Base-by-base conservation (phyloP, 2,888 invertebrate species). In the Cacoxenus indagator region DNA sequence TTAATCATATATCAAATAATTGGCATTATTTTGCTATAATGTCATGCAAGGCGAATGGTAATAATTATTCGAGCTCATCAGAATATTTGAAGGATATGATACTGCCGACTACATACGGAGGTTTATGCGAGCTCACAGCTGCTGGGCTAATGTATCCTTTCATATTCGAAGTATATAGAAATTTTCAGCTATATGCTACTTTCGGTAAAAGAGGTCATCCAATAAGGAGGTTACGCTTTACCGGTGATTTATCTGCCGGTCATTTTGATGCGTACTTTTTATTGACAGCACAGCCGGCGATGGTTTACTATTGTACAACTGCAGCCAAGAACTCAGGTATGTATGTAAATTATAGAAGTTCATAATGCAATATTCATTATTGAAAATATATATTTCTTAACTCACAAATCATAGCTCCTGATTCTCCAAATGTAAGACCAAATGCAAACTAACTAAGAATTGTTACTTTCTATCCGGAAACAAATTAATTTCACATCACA, bases 251-350 rank as follows among this genome's bases (percentile, higher is more conserved):
- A 31, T 31, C 31, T 31, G 9, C 6, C 9, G 31, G 31, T 8
- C 70, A 70, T 27, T 70, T 70, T 8, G 70, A 70, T 59, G 70
- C 64, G 4, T 70, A 70, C n/a, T n/a, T n/a, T n/a, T n/a, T n/a
- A n/a, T n/a, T n/a, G n/a, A n/a, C n/a, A n/a, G n/a, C n/a, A n/a
- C n/a, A n/a, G n/a, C n/a, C n/a, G n/a, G n/a, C n/a, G n/a, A n/a
- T n/a, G n/a, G n/a, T n/a, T n/a, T n/a, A n/a, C n/a, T n/a, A n/a
- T n/a, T n/a, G n/a, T n/a, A n/a, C n/a, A n/a, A n/a, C n/a, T n/a
- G n/a, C n/a, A n/a, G n/a, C n/a, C n/a, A n/a, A n/a, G n/a, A n/a
- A n/a, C n/a, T n/a, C n/a, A n/a, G n/a, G n/a, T n/a, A n/a, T n/a
- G n/a, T n/a, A n/a, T n/a, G n/a, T n/a, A n/a, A n/a, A n/a, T n/a